These are phyloP conservation scores for Lagopus muta DNA, from an alignment of 2,113 vertebrate genomes.

Conservation along the genomic window DNA sequence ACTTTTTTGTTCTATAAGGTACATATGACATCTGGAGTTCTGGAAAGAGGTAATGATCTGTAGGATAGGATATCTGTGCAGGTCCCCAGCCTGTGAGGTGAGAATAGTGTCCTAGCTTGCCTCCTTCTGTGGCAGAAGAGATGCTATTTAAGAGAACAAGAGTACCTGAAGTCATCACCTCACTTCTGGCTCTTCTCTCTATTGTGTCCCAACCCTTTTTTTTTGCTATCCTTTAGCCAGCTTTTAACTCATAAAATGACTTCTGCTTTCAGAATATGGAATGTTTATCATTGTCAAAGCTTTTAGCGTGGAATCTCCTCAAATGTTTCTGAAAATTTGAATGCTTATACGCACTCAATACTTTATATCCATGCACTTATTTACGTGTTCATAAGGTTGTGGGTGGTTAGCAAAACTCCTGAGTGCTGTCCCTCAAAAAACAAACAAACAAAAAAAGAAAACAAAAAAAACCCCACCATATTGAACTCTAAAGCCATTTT, in stretches of 20 bases:
- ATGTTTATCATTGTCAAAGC: background rate
- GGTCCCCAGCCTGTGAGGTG: background rate
- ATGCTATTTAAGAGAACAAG: background rate
- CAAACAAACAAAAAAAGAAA: no score
- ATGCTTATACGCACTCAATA: background rate
- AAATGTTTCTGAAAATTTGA: background rate
- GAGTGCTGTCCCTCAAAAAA: background rate
- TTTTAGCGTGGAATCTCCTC: background rate
- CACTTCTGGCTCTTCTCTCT: background rate
- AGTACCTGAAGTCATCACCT: background rate
- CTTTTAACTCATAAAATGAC: background rate
- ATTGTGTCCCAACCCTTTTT: background rate
- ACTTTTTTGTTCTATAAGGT: background rate
- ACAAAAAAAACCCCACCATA: background rate
- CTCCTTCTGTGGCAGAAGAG: background rate
- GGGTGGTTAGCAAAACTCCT: background rate
- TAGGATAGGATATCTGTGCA: background rate
- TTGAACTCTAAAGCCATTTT: background rate
- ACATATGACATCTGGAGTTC: background rate
- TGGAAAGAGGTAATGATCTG: background rate
- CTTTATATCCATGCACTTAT: background rate
- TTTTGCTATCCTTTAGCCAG: background rate
- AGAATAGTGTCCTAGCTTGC: background rate
- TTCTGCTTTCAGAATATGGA: background rate
- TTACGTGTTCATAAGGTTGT: background rate